phyloP scores from a whole-genome alignment of 2,113 vertebrate species.

The Alligator mississippiensis region DNA sequence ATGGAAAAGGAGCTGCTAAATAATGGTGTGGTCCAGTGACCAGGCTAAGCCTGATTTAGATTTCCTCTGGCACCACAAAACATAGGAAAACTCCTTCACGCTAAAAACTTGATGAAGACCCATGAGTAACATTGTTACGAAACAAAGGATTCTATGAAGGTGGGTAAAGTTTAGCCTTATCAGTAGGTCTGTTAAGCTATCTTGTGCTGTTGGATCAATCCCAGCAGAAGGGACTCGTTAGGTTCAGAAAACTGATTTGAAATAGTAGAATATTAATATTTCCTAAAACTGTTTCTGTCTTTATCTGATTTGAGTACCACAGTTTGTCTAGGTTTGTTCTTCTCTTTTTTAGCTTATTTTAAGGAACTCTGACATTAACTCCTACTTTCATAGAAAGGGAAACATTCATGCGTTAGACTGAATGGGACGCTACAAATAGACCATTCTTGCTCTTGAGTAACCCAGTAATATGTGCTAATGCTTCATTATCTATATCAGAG shows the following conservation, averaged over 20 bases:
- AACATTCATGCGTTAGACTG: background rate
- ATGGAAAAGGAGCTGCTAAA: background rate
- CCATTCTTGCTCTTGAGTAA: background rate
- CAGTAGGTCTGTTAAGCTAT: background rate
- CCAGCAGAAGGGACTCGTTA: accelerated
- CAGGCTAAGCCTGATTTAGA: background rate
- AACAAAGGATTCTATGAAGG: background rate
- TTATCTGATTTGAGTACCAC: background rate
- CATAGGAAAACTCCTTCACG: background rate
- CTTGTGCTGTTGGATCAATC: background rate
- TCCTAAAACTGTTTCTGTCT: background rate
- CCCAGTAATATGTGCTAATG: too few relatives aligned
- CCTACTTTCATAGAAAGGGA: background rate
- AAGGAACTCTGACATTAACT: background rate
- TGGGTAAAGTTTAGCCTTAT: background rate
- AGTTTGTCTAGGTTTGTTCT: background rate
- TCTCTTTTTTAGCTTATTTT: background rate
- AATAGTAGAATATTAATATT: background rate
- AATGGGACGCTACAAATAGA: background rate
- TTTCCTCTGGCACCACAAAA: background rate
- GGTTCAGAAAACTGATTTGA: background rate
- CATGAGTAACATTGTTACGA: background rate
- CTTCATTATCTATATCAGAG: too few relatives aligned
- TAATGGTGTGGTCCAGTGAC: background rate
- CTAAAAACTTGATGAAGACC: background rate